Base-by-base conservation (phyloP, 2,113 vertebrate species). In the Prietella phreatophila region DNA sequence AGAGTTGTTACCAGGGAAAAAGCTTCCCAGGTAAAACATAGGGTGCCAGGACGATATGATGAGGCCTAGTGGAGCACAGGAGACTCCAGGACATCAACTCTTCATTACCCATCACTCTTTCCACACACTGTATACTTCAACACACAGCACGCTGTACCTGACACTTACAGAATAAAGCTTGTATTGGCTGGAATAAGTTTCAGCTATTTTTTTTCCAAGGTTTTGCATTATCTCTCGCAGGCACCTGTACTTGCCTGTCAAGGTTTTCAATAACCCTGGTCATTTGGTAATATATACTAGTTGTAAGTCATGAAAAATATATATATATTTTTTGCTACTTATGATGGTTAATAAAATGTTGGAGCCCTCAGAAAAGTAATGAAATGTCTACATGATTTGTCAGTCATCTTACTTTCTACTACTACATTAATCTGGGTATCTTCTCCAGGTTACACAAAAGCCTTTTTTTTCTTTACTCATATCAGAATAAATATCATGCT, bases 1-100 rank as follows among this genome's bases (percentile, higher is more conserved):
- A 91, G 89, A 90, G 91, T 93, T 69, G 87, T 93, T 91, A 84
- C 92, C 89, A 75, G 79, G 91, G 91, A 87, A 91, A 93, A 92
- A n/a, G 78, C 88, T 71, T 88, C 87, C 80, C 86, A 84, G 88
- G 85, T 65, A 82, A 89, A 91, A 89, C 82, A 86, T 33, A 81
- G 82, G 82, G 33, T 89, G 75, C 82, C 75, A 87, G 61, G 67
- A 56, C n/a, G 60, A 78, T 25, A 84, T 83, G 36, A 67, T 75
- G 83, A 76, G 67, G 30, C 50, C 47, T 81, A 73, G 76, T 47
- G 42, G 30, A 84, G 87, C 10, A 63, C 27, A 65, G 67, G 13
- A 82, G 58, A 85, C 4, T 73, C n/a, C 27, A 22, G 67, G 55
- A 25, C 87, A 90, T 82, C 78, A 92, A 87, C 83, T 88, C 84